Base-by-base conservation (phyloP, 2,113 vertebrate species). In the Irena cyanogastra region DNA sequence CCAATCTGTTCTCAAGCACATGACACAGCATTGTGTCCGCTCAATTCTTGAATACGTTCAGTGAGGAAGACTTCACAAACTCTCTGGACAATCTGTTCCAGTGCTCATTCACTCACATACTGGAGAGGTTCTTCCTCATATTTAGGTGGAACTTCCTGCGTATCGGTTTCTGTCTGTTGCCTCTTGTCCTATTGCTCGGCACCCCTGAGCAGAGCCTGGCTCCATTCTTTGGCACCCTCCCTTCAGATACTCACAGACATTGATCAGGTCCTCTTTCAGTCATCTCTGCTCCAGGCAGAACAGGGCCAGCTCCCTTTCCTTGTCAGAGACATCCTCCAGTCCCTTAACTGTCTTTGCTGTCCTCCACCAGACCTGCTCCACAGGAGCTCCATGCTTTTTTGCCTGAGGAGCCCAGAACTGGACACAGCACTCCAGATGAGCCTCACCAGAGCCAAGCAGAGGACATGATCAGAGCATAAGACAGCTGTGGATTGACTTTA, bases 151-250 rank as follows among this genome's bases (percentile, higher is more conserved):
- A n/a, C 16, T 53, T 53, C 11, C 69, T 41, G 11, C 22, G 16
- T 17, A 18, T 45, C 24, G 10, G 4, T 82, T 82, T 89, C 9
- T 68, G 39, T 1, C 16, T 0, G 0, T 8, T 39, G 16, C 11
- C 28, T 45, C 30, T 26, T 26, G n/a, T 22, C 16, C 20, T 47
- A 13, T 30, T 47, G n/a, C 24, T n/a, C 4, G 13, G 28, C 9
- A 45, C 13, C 23, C 26, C n/a, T 0, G 0, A 53, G 45, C 9
- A 81, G 68, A 75, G 61, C 16, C 45, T 45, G 16, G 19, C 0
- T 60, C 20, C 16, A 11, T 45, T 28, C 28, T 39, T 12, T 41
- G 17, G 33, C 13, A 53, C 6, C 8, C 33, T 45, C 9, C 9
- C n/a, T 60, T 75, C 11, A 35, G n/a, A 41, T 2, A 47, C 1